A percentile compares a stretch with the other conserved stretches of the same genome.
phyloP scores from a whole-genome alignment of 2,888 invertebrate species.

The Leptothorax acervorum region DNA sequence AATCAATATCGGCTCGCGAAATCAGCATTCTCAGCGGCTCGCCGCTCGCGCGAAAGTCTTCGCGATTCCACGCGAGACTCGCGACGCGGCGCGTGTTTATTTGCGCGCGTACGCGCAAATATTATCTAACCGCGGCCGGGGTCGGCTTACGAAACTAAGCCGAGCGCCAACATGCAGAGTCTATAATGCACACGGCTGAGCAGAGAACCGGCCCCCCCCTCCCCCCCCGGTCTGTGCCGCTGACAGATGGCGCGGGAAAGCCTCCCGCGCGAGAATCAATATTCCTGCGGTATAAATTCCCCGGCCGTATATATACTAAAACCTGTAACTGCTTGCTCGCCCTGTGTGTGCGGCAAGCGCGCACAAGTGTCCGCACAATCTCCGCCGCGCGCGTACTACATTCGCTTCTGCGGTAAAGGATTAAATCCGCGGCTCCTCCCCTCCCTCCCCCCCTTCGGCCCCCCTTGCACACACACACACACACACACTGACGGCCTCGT shows the following conservation, averaged over 20 bases:
- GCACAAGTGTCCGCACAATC: conserved; percentile 42
- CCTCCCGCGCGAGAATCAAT: conserved; percentile 77
- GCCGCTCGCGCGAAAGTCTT: conserved; percentile 6
- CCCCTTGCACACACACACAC: neutral
- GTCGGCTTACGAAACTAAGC: conserved; percentile 75
- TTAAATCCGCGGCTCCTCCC: conserved; percentile 24
- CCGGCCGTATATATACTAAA: conserved; percentile 40
- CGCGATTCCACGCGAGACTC: conserved; percentile 35
- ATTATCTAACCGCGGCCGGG: conserved; percentile 71
- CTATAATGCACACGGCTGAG: conserved; percentile 65
- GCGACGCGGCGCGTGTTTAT: conserved; percentile 67
- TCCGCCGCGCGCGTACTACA: conserved; percentile 39
- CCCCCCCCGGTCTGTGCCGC: conserved; percentile 50
- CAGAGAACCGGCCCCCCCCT: neutral
- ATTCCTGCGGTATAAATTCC: conserved; percentile 66
- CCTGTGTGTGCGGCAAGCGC: conserved; percentile 13
- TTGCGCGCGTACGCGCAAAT: conserved; percentile 75
- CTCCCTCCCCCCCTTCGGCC: neutral
- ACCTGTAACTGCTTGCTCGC: conserved; percentile 30
- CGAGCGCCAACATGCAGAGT: conserved; percentile 58
- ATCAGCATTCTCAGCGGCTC: neutral
- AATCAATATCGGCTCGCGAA: conserved; percentile 3
- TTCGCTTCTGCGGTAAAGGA: conserved; percentile 50
- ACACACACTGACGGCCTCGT: conserved; percentile 9
- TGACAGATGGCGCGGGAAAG: conserved; percentile 80